Evolutionary conservation across 2,113 vertebrate genomes (phyloP), one percentile per base, ranked within the genome.

Genomic region (Paramormyrops kingsleyae): DNA sequence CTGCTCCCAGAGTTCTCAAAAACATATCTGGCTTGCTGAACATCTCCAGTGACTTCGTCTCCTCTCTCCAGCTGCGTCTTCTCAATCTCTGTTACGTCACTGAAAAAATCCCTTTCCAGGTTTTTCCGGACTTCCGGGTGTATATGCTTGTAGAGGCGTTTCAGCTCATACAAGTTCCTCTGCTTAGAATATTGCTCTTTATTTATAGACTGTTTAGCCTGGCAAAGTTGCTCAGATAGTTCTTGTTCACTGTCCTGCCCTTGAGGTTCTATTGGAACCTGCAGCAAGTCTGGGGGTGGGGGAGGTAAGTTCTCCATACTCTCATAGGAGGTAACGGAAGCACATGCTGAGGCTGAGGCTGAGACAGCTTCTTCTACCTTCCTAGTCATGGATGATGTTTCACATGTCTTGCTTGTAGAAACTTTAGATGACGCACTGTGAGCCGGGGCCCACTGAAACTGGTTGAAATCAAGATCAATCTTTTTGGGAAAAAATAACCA

Each of bases 121-220:
- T 94, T 95, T 92, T 97, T 98, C 90, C 97, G 96, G 88, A 98
- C 94, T 89, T 97, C 96, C 24, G 96, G 95, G 77, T 98, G 95
- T 62, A 98, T 98, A 88, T 95, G 92, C 91, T 97, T 98, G 90
- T 97, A 97, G 90, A 97, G 95, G 42, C 95, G 94, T 90, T 97
- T 98, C 35, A 97, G 93, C 94, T 98, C 97, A 56, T 95, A 94
- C 89, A 96, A 93, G 91, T 96, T 97, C 90, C 95, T 97, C 93
- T 98, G 95, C 91, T 97, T 97, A 77, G 94, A 94, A 88, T 96
- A 96, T 80, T 96, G 91, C 70, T 97, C 96, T 93, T 95, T 97
- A 89, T 92, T 93, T 12, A 93, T 39, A 3, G 90, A 90, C 24
- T 90, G 89, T 90, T 95, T 96, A 19, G 92, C 87, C 90, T 95